phyloP scores from a whole-genome alignment of 2,888 invertebrate genomes.

The Halocaridina rubra region DNA sequence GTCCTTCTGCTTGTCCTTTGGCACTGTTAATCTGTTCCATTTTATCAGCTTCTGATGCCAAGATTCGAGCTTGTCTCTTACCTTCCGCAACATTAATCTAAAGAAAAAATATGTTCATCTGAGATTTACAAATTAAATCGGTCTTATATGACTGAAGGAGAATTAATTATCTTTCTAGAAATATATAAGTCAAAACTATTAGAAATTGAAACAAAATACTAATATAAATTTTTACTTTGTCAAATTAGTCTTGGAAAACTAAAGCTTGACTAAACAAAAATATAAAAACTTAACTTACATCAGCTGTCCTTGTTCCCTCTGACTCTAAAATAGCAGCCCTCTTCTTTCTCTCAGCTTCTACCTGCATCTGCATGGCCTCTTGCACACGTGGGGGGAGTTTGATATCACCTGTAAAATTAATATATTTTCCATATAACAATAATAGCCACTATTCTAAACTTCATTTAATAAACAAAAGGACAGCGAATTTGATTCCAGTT shows the following conservation, averaged over 20 bases:
- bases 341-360: slow-evolving; percentile 97
- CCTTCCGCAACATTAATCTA: slow-evolving; percentile 99
- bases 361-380: slow-evolving; percentile 99
- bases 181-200: too few relatives aligned
- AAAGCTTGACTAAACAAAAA: too few relatives aligned
- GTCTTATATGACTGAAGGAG: too few relatives aligned
- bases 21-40: slow-evolving; percentile 97
- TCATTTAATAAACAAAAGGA: too few relatives aligned
- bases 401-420: slow-evolving; percentile 76
- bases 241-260: too few relatives aligned
- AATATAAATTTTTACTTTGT: too few relatives aligned
- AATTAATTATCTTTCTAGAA: too few relatives aligned
- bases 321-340: slow-evolving; percentile 97
- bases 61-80: slow-evolving; percentile 88
- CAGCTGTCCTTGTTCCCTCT: slow-evolving; percentile 87
- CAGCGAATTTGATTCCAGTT: too few relatives aligned
- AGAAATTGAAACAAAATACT: too few relatives aligned
- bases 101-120: too few relatives aligned
- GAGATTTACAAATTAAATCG: too few relatives aligned
- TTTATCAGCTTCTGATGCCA: slow-evolving; percentile 95
- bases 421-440: background rate
- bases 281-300: slow-evolving; percentile 35
- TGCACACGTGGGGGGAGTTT: slow-evolving; percentile 90
- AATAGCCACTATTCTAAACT: background rate
- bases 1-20: slow-evolving; percentile 86